Evolutionary conservation across 2,797 vertebrate genomes (phyloP), one percentile per base, ranked within the genome.

Genomic region (Cercopithecus petaurista): DNA sequence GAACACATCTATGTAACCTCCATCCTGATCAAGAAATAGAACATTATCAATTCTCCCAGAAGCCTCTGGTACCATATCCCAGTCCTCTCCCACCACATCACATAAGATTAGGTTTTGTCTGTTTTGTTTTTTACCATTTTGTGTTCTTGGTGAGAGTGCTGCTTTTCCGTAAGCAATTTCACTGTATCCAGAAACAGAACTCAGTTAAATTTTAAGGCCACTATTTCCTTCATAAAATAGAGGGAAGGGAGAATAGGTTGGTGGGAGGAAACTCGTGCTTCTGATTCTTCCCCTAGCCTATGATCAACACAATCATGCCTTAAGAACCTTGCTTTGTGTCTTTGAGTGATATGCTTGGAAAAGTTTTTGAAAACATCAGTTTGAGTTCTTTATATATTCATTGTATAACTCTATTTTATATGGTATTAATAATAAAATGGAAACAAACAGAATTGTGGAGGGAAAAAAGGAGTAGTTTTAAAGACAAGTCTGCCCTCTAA

Each of bases 341-440:
- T 91, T 77, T 72, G 41, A 36, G 5, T 73, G 48, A 46, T 30
- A 4, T 14, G 10, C 7, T 86, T 77, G 24, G 30, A 5, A 7
- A 90, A 55, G 41, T 79, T 88, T 95, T 82, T 52, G 36, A 75
- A 93, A 67, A 89, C 7, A n/a, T 77, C 84, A 43, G 19, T 52
- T 96, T 95, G 24, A 13, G 13, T 52, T 80, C 41, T 55, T 97
- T 83, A 75, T 1, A n/a, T 0, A 2, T 50, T 88, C 26, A 64
- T 43, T 48, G 1, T 82, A 72, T 75, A 55, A 28, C 43, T 80
- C 80, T 80, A 43, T 85, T 84, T 88, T 88, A 17, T 43, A 39
- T 85, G 22, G 12, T 77, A 90, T 76, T 85, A 46, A 46, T 84
- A 77, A 80, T 50, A 82, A 88, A 95, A 87, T 80, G 14, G 36